Base-by-base conservation (phyloP, 2,888 invertebrate species). In the Cordilura impudica region DNA sequence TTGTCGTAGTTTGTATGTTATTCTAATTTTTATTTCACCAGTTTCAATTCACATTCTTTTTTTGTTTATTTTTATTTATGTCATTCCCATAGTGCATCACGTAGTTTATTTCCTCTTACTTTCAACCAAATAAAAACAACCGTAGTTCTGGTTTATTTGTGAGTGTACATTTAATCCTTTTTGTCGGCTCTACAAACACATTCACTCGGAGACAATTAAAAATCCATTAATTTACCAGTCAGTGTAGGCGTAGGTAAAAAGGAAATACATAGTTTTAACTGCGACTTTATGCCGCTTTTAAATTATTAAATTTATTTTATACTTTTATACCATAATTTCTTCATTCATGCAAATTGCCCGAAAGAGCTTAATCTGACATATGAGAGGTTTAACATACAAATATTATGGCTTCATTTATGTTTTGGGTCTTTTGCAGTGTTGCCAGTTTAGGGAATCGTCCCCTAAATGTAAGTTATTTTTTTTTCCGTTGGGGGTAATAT, bases 171-270 rank as follows among this genome's bases (percentile, higher is more conserved):
- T 75, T 71, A 79, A 75, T 75, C 70, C 70, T 61, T 71, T 75
- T 53, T 54, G 49, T 47, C 54, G 54, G 53, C 29, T 66, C n/a
- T 70, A 47, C 2, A n/a, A 4, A 21, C 56, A 49, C 29, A 71
- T 43, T 63, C 23, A 35, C 75, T 54, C 43, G 63, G 85, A 85
- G 86, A 86, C 86, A 87, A 86, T 86, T 86, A 86, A 86, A 86
- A 87, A 87, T 86, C 87, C 86, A 86, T 86, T 86, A 86, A 86
- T 86, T 86, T 86, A 70, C 47, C 75, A 74, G 71, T 53, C 63
- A 71, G 67, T 63, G 75, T 49, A 66, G 71, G 60, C 51, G 43
- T 21, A 23, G 35, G 58, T 14, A 43, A 21, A 51, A 14, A 56
- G 47, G 14, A 39, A 47, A 47, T 47, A 26, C 16, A 54, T 66